Conservation (phyloP, 1,140 invertebrate genomes). For the Drosophila willistoni region DNA sequence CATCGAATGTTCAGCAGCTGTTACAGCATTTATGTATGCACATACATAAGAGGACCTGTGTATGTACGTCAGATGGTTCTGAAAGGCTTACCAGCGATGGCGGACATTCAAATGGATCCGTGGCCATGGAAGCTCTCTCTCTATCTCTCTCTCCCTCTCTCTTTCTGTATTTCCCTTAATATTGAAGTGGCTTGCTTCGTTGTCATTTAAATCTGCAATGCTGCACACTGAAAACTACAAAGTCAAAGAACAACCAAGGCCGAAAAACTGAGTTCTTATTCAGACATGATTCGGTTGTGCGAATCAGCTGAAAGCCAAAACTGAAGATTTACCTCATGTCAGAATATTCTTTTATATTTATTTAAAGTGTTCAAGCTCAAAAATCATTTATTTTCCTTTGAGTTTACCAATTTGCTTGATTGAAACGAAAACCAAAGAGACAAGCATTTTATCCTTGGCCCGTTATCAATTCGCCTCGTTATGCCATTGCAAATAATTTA, state of each 20-base stretch:
- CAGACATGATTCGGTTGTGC: too few species aligned
- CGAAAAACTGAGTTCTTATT: too few species aligned
- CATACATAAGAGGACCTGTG: constrained; percentile 35
- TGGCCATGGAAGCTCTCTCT: background rate
- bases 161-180: background rate
- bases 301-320: background rate
- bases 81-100: constrained; percentile 18
- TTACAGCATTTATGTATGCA: constrained; percentile 29
- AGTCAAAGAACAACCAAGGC: background rate
- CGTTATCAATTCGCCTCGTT: background rate
- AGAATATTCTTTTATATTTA: too few species aligned
- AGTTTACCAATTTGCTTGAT: constrained; percentile 5
- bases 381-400: background rate
- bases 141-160: too few species aligned
- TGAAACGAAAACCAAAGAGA: background rate
- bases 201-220: background rate
- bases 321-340: background rate
- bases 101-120: constrained; percentile 2
- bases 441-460: background rate
- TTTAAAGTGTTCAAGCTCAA: background rate
- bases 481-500: constrained; percentile 10
- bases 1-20: constrained; percentile 2
- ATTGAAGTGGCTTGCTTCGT: constrained; percentile 10
- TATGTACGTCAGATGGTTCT: constrained; percentile 27
- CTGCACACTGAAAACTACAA: background rate